These are phyloP conservation scores for Channallabes apus DNA, from an alignment of 2,797 vertebrate genomes.

Conservation along the genomic window DNA sequence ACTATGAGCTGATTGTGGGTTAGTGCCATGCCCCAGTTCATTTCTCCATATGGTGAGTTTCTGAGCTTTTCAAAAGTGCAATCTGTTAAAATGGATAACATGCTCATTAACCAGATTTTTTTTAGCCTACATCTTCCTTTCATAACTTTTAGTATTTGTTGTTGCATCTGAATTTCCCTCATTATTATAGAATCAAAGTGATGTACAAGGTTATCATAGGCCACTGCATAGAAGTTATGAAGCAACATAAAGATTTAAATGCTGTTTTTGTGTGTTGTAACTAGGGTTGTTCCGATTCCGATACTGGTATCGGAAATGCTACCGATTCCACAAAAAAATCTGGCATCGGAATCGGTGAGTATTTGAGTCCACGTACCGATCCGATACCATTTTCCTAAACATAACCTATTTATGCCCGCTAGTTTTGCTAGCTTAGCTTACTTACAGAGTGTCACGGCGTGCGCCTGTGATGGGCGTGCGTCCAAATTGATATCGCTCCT, in stretches of 20 bases:
- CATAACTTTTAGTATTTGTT: neutral
- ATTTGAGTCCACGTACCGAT: too few species aligned
- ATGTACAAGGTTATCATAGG: neutral
- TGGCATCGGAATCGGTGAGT: too few species aligned
- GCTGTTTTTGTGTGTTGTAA: too few species aligned
- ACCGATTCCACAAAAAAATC: too few species aligned
- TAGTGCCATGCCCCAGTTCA: slow-evolving; percentile 32
- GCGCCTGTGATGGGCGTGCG: too few species aligned
- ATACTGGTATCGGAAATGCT: too few species aligned
- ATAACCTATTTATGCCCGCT: too few species aligned
- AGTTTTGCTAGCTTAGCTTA: too few species aligned
- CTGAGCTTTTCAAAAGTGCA: neutral
- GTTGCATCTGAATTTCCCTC: neutral
- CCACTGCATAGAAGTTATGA: neutral
- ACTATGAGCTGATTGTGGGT: slow-evolving; percentile 19
- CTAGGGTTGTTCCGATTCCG: too few species aligned
- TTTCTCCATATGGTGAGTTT: slow-evolving; percentile 18
- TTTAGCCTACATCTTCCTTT: neutral
- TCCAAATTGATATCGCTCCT: too few species aligned
- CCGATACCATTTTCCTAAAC: too few species aligned
- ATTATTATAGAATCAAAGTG: neutral
- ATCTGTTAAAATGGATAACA: neutral
- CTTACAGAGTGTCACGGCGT: too few species aligned
- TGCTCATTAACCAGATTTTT: neutral
- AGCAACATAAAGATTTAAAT: neutral